phyloP scores from a whole-genome alignment of 2,888 invertebrate species.

The Drosophila atripex region DNA sequence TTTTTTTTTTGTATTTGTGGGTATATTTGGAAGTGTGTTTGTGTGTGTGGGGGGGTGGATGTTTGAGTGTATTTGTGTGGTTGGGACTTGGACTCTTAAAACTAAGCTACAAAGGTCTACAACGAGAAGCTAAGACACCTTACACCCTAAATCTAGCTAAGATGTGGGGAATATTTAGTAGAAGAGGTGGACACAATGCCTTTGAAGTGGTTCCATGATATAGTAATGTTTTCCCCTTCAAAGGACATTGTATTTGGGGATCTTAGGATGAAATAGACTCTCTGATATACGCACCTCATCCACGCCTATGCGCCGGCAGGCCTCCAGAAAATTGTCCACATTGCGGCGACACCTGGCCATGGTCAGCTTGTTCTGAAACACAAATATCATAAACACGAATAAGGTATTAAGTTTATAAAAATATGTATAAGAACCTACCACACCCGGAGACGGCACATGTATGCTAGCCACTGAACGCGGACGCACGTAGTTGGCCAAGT shows the following conservation, averaged over 20 bases:
- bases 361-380: conserved; percentile 94
- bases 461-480: conserved; percentile 96
- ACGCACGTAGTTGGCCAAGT: conserved; percentile 95
- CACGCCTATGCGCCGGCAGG: conserved; percentile 96
- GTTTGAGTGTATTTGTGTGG: conserved; percentile 16
- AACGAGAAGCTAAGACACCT: conserved; percentile 21
- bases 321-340: conserved; percentile 97
- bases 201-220: too few species aligned
- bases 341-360: conserved; percentile 97
- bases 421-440: conserved; percentile 86
- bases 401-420: neutral
- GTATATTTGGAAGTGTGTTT: conserved; percentile 10
- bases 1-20: conserved; percentile 37
- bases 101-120: conserved; percentile 35
- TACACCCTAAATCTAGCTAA: conserved; percentile 11
- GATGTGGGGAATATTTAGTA: neutral
- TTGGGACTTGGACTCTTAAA: conserved; percentile 47
- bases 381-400: fast-evolving
- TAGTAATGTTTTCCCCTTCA: neutral
- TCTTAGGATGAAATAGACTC: neutral
- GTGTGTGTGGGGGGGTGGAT: conserved; percentile 17
- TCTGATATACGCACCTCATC: conserved; percentile 91
- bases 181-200: neutral
- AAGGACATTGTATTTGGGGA: conserved; percentile 6
- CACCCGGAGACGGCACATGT: conserved; percentile 96